Percentiles rank a stretch among this genome's conserved stretches.
phyloP scores from a whole-genome alignment of 2,888 invertebrate genomes.

The Sinohyriopsis cumingii region DNA sequence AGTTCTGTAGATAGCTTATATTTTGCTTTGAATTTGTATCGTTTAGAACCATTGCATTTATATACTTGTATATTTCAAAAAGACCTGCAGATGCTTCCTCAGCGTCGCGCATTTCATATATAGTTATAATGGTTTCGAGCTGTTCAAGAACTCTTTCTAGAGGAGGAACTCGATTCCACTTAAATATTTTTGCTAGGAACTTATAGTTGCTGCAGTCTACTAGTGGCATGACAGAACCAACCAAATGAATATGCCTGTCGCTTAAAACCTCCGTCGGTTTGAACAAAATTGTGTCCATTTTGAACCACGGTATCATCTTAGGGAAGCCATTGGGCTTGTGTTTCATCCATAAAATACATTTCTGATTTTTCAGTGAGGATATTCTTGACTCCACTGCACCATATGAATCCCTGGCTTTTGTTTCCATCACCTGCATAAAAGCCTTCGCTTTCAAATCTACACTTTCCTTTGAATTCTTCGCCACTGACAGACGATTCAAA shows the following conservation, averaged over 20 bases:
- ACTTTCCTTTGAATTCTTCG: neutral
- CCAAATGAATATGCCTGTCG: constrained; percentile 7
- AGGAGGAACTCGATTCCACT: constrained; percentile 10
- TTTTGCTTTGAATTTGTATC: too few species aligned
- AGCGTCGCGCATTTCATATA: constrained; percentile 14
- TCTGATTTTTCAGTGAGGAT: constrained; percentile 2
- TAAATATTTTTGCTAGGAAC: constrained; percentile 4
- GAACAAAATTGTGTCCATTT: constrained; percentile 1
- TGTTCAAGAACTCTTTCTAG: constrained; percentile 22
- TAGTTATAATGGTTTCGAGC: constrained; percentile 9
- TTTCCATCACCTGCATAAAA: too few species aligned
- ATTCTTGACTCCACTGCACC: neutral
- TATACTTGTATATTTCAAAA: constrained; percentile 17
- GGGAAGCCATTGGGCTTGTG: too few species aligned
- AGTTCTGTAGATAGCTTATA: too few species aligned
- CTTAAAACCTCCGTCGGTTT: constrained; percentile 14
- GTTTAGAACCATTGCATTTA: neutral
- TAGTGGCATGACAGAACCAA: constrained; percentile 21
- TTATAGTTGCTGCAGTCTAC: constrained; percentile 1
- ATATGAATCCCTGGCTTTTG: too few species aligned
- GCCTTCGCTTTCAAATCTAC: neutral
- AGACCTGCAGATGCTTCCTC: constrained; percentile 14
- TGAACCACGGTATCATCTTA: too few species aligned
- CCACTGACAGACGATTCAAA: constrained; percentile 1
- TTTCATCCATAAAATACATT: constrained; percentile 5